These are phyloP conservation scores for Macrobrachium rosenbergii DNA, from an alignment of 1,140 invertebrate genomes.

Conservation along the genomic window DNA sequence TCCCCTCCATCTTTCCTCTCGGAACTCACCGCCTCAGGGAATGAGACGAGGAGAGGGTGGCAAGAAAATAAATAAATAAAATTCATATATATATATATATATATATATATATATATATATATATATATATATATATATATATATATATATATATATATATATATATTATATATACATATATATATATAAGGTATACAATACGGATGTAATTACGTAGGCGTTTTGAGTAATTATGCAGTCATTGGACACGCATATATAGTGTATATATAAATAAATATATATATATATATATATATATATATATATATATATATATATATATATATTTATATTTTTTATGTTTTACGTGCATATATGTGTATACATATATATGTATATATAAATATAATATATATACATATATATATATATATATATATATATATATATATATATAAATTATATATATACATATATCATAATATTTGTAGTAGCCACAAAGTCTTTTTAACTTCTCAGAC, in stretches of 20 bases:
- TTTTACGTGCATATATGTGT: neutral
- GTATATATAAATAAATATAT: slow-evolving; percentile 9
- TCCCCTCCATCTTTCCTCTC: neutral
- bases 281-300: slow-evolving; percentile 27
- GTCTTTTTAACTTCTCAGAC: too few relatives aligned
- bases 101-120: neutral
- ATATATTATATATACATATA: neutral
- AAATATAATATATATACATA: slow-evolving; percentile 20
- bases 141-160: neutral
- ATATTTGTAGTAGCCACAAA: too few relatives aligned
- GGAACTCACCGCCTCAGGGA: neutral
- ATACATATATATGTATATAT: slow-evolving; percentile 27
- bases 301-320: slow-evolving; percentile 27
- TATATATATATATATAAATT: too few relatives aligned
- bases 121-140: too few relatives aligned
- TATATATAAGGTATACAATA: too few relatives aligned
- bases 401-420: too few relatives aligned
- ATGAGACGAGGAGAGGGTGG: neutral
- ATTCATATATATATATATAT: neutral
- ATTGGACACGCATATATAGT: too few relatives aligned
- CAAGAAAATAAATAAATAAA: too few relatives aligned
- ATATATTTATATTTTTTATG: neutral
- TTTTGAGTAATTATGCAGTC: too few relatives aligned
- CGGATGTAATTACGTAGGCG: too few relatives aligned
- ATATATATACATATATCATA: too few relatives aligned